Conservation (phyloP, 2,113 vertebrate species). For the Onychorhynchus coronatus region DNA sequence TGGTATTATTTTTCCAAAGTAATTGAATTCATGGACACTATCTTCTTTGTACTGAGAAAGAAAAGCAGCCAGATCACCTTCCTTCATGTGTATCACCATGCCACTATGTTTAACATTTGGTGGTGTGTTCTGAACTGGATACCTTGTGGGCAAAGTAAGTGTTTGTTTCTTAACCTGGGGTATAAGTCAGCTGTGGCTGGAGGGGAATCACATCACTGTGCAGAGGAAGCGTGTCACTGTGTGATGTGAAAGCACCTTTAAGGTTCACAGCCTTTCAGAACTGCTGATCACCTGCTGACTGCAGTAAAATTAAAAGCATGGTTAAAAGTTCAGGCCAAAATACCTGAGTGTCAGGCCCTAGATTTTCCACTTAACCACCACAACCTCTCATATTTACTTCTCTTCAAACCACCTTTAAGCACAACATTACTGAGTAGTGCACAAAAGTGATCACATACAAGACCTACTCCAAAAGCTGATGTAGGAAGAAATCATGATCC, state of each 20-base stretch:
- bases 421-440: not conserved
- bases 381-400: not conserved
- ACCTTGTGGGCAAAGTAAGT: conserved; percentile 89
- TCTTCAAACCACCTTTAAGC: not conserved
- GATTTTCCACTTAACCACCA: not conserved
- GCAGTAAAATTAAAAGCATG: not conserved
- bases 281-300: not conserved
- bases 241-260: not conserved
- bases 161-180: not conserved
- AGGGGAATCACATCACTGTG: not conserved
- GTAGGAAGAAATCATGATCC: not conserved
- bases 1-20: conserved; percentile 92
- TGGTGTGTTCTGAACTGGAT: conserved; percentile 93
- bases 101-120: conserved; percentile 92
- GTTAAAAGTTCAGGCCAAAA: not conserved
- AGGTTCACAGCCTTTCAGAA: not conserved
- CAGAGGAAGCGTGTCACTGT: not conserved
- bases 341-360: not conserved
- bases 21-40: conserved; percentile 87
- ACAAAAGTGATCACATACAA: not conserved
- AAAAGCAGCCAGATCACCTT: conserved; percentile 88
- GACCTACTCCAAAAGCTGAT: not conserved
- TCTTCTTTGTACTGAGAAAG: conserved; percentile 88
- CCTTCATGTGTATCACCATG: conserved; percentile 89
- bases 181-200: not conserved